Evolutionary conservation across 53 echinoderm and acorn worm genomes (phyloP).

Genomic region (Stichopus horrens): DNA sequence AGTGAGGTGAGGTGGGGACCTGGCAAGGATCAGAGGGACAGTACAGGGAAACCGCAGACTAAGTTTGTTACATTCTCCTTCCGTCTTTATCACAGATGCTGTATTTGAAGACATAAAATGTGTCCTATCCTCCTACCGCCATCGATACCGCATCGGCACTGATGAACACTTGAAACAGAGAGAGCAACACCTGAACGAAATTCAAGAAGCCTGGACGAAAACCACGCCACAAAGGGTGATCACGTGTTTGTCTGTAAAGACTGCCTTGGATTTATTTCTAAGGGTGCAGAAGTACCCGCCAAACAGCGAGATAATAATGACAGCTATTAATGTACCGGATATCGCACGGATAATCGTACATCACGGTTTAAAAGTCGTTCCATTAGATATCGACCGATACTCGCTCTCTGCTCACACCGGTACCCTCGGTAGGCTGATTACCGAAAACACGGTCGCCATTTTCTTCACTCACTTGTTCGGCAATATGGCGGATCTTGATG

Average conservation of each 20-base stretch:
- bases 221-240: slow-evolving; percentile 50
- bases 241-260: slow-evolving; percentile 74
- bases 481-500: slow-evolving; percentile 66
- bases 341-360: slow-evolving; percentile 66
- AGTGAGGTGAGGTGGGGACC: neutral
- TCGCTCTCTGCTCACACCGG: slow-evolving; percentile 67
- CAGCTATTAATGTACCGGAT: slow-evolving; percentile 77
- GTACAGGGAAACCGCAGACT: neutral
- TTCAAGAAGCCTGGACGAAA: slow-evolving; percentile 41
- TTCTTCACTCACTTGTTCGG: slow-evolving; percentile 85
- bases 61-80: neutral
- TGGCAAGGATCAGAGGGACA: neutral
- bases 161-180: slow-evolving; percentile 8
- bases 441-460: slow-evolving; percentile 71
- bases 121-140: neutral
- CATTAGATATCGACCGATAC: slow-evolving; percentile 69
- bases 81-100: slow-evolving; percentile 15
- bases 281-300: slow-evolving; percentile 84
- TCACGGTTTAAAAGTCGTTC: slow-evolving; percentile 78
- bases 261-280: slow-evolving; percentile 82
- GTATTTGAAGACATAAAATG: slow-evolving; percentile 28
- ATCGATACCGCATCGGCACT: neutral
- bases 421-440: slow-evolving; percentile 64
- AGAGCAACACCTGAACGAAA: slow-evolving; percentile 48
- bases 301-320: slow-evolving; percentile 83